These are phyloP conservation scores for Eurosta solidaginis DNA, from an alignment of 1,140 invertebrate species.

Conservation along the genomic window DNA sequence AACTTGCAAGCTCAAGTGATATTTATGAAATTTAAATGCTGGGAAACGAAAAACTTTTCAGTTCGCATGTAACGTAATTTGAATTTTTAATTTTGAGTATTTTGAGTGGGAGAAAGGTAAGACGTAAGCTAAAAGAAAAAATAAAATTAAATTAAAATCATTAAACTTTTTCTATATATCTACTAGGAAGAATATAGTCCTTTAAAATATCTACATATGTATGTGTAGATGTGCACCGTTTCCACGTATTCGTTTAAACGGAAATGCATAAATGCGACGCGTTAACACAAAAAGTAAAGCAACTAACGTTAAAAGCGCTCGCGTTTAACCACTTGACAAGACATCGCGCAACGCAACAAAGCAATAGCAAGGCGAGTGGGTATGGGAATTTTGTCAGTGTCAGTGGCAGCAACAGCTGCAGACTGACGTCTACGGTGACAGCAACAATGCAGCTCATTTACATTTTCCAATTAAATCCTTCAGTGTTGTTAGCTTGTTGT, in stretches of 20 bases:
- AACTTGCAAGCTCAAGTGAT: no score
- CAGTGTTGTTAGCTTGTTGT: constrained; percentile 25
- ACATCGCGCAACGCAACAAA: not conserved
- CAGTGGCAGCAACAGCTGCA: constrained; percentile 7
- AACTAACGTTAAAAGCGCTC: not conserved
- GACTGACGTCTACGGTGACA: constrained; percentile 21
- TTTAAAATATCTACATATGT: not conserved
- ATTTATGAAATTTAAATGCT: no score
- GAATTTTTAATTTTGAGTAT: no score
- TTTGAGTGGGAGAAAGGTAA: no score
- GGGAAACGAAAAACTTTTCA: no score
- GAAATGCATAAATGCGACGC: not conserved
- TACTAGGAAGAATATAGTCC: not conserved
- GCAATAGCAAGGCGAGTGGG: not conserved
- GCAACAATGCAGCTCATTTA: constrained; percentile 26
- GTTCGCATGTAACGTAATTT: no score
- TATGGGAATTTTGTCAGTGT: not conserved
- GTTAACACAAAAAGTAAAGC: not conserved
- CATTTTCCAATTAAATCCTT: constrained; percentile 33
- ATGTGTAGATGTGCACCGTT: no score
- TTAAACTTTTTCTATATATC: no score
- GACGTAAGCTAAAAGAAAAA: no score
- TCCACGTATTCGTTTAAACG: not conserved
- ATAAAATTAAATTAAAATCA: no score
- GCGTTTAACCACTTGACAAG: constrained; percentile 22